phyloP scores from a whole-genome alignment of 37 sponge, comb jelly and placozoan genomes.

The Amphimedon queenslandica region DNA sequence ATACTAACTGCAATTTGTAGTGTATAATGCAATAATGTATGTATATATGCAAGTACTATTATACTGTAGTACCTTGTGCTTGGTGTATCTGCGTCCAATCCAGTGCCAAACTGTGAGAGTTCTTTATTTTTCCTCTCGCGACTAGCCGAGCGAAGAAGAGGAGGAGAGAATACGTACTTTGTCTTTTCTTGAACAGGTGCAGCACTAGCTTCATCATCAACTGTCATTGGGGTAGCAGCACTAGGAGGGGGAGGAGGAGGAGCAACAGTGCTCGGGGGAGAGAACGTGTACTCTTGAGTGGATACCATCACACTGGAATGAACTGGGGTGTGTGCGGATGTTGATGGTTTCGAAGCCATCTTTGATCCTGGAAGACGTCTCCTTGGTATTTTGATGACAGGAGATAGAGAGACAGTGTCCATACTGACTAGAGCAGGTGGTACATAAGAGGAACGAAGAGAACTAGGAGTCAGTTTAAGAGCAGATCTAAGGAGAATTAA shows the following conservation, averaged over 20 bases:
- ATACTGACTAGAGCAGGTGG: background rate
- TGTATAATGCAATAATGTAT: too few relatives aligned
- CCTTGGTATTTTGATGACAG: too few relatives aligned
- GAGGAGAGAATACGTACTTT: slow-evolving; percentile 4
- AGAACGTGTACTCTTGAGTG: background rate
- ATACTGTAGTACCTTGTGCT: background rate
- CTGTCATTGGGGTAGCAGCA: background rate
- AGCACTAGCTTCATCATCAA: background rate
- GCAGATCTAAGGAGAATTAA: background rate
- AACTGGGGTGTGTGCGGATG: background rate
- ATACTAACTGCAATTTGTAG: too few relatives aligned
- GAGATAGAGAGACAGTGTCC: too few relatives aligned
- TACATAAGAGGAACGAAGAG: background rate
- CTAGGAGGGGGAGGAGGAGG: background rate
- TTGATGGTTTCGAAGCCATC: too few relatives aligned
- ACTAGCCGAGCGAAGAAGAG: background rate
- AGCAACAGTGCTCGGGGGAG: background rate
- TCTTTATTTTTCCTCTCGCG: background rate
- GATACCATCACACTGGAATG: background rate
- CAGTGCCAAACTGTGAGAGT: background rate
- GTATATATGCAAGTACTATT: too few relatives aligned
- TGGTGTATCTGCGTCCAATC: background rate
- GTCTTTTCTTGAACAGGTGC: background rate
- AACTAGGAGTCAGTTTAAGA: background rate
- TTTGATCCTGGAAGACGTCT: too few relatives aligned